Evolutionary conservation across 2,888 invertebrate genomes (phyloP), one percentile per base, ranked within the genome.

Genomic region (Cryptops parisi): DNA sequence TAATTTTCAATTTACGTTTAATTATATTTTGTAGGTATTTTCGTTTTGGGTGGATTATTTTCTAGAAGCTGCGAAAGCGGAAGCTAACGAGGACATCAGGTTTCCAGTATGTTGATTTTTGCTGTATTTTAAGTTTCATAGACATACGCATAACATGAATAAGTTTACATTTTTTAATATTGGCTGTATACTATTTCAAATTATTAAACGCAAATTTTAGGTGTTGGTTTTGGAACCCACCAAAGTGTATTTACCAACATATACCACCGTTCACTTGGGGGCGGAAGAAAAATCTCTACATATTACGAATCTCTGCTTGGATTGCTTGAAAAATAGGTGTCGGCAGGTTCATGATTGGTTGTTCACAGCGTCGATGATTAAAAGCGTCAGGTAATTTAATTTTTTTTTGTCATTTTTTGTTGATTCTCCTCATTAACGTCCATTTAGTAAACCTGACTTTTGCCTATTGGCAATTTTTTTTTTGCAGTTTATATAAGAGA

Each of bases 1-100:
- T n/a, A n/a, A n/a, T 41, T 41, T 6, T 19, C 5, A 46, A 6
- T 46, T 2, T 21, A 22, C 23, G n/a, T 12, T 22, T 12, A 4
- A 6, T 19, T 12, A 19, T 12, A 25, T 52, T 39, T 62, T 61
- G 22, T 82, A 88, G 71, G 78, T 90, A 1, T 96, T 97, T 68
- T 79, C 83, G 60, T 97, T 97, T 72, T 97, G 97, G 97, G 88
- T 94, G 80, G 97, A 98, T 65, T 97, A 90, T 72, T 97, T 98
- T 69, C 78, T 89, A 38, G 96, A 94, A 71, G 94, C 94, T 12
- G 89, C 86, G 25, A 86, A 85, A 66, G 75, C 77, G 55, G 82
- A 82, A 61, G 78, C 81, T 61, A 81, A 82, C 54, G 83, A 86
- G 67, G 79, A 76, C 62, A 90, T 93, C 62, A 75, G 90, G 60